A percentile compares a stretch with the other conserved stretches of the same genome.
Evolutionary conservation across 2,797 vertebrate species (phyloP).

Genomic region (Florisuga fusca): DNA sequence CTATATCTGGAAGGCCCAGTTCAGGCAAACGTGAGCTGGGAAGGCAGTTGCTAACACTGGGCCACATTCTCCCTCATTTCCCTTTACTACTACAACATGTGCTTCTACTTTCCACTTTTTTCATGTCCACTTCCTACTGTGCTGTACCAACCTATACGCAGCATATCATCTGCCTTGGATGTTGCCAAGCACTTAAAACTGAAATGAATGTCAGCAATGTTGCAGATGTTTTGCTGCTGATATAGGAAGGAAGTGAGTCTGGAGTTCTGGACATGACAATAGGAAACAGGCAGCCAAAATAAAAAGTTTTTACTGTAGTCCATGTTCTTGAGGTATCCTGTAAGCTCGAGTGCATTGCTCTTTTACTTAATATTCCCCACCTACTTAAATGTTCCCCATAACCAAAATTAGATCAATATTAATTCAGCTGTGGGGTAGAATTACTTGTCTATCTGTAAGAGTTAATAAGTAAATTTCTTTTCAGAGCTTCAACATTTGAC

Average conservation of each 20-base stretch:
- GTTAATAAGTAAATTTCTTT: background rate
- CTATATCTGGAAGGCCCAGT: background rate
- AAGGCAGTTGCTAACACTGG: rapidly evolving
- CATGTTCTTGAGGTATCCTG: background rate
- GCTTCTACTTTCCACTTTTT: background rate
- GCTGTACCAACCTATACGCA: background rate
- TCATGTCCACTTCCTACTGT: background rate
- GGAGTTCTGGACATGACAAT: background rate
- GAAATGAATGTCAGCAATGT: background rate
- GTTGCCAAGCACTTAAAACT: background rate
- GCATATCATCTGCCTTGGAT: background rate
- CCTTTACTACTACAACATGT: background rate
- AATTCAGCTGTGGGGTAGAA: background rate
- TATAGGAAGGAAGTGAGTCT: background rate
- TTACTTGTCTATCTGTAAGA: background rate
- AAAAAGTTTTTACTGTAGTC: background rate
- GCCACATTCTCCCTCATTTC: background rate
- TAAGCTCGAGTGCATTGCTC: rapidly evolving
- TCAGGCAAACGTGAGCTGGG: background rate
- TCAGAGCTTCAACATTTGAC: background rate
- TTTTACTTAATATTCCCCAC: background rate
- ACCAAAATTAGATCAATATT: conserved; percentile 11
- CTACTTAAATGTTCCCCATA: background rate
- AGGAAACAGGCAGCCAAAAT: background rate
- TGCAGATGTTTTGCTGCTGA: background rate